Conservation (phyloP, 2,888 invertebrate species). For the Eilema caniola region DNA sequence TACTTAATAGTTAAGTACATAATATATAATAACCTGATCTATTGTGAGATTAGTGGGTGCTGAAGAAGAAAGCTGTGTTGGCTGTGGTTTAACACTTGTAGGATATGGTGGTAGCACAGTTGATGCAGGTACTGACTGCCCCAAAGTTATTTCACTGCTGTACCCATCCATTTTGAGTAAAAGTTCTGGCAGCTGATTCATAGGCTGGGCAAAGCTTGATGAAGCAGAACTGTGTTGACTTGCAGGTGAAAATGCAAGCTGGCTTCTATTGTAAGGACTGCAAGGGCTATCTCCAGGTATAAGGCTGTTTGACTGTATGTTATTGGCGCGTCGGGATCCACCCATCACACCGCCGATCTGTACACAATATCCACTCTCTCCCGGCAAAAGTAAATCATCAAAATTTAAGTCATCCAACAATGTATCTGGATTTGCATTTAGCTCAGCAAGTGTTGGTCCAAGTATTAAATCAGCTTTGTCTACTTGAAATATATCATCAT, state of each 20-base stretch:
- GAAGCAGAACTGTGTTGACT: constrained; percentile 89
- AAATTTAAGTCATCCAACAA: constrained; percentile 94
- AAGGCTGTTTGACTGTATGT: constrained; percentile 61
- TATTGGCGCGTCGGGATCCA: constrained; percentile 67
- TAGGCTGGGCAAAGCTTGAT: constrained; percentile 80
- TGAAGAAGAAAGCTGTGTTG: constrained; percentile 93
- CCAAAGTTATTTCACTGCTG: constrained; percentile 85
- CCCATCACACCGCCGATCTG: constrained; percentile 84
- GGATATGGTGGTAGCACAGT: constrained; percentile 82
- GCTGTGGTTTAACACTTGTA: constrained; percentile 73
- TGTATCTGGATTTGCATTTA: constrained; percentile 94
- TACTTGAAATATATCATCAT: constrained; percentile 95
- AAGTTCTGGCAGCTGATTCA: constrained; percentile 88
- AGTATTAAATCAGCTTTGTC: constrained; percentile 95
- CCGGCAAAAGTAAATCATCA: constrained; percentile 93
- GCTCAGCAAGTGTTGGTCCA: constrained; percentile 93
- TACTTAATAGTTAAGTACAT: not conserved
- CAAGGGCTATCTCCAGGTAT: constrained; percentile 79
- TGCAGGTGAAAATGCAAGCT: constrained; percentile 88
- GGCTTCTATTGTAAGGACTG: constrained; percentile 82
- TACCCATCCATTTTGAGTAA: constrained; percentile 89
- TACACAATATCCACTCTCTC: constrained; percentile 88
- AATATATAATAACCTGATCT: constrained; percentile 86
- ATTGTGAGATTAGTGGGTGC: constrained; percentile 94
- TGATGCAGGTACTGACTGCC: constrained; percentile 89